Conservation (phyloP, 2,888 invertebrate genomes). For the Argyresthia goedartella region DNA sequence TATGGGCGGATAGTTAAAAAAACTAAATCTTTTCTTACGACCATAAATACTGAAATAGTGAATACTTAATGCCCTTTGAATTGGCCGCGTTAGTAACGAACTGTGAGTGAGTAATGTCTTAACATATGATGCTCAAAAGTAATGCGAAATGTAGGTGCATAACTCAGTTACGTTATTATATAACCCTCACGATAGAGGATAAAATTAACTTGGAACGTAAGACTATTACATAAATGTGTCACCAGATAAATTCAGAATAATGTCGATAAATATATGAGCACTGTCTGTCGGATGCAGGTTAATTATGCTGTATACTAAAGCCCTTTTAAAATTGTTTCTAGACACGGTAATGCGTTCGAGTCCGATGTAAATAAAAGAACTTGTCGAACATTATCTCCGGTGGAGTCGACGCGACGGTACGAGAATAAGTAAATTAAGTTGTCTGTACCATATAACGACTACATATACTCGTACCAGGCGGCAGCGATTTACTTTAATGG, state of each 20-base stretch:
- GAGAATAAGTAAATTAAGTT: slow-evolving; percentile 31
- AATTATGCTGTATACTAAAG: not conserved
- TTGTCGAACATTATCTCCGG: slow-evolving; percentile 16
- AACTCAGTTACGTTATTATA: too few species aligned
- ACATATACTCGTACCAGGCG: slow-evolving; percentile 4
- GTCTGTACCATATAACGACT: slow-evolving; percentile 10
- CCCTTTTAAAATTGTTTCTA: slow-evolving; percentile 5
- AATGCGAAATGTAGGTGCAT: too few species aligned
- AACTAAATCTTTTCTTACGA: too few species aligned
- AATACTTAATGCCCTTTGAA: too few species aligned
- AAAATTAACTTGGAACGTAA: slow-evolving; percentile 24
- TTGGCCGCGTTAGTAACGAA: too few species aligned
- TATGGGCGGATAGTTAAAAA: too few species aligned
- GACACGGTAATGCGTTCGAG: slow-evolving; percentile 8
- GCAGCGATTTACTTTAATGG: slow-evolving; percentile 36
- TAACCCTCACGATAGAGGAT: too few species aligned
- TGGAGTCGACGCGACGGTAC: slow-evolving; percentile 11
- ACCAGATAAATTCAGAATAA: not conserved
- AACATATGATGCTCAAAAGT: too few species aligned
- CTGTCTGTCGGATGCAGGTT: too few species aligned
- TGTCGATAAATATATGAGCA: not conserved
- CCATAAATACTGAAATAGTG: too few species aligned
- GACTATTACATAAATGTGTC: slow-evolving; percentile 29
- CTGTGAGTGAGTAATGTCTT: too few species aligned
- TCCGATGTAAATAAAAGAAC: slow-evolving; percentile 8